Conservation (phyloP, 1,140 invertebrate genomes). For the Polyergus mexicanus region DNA sequence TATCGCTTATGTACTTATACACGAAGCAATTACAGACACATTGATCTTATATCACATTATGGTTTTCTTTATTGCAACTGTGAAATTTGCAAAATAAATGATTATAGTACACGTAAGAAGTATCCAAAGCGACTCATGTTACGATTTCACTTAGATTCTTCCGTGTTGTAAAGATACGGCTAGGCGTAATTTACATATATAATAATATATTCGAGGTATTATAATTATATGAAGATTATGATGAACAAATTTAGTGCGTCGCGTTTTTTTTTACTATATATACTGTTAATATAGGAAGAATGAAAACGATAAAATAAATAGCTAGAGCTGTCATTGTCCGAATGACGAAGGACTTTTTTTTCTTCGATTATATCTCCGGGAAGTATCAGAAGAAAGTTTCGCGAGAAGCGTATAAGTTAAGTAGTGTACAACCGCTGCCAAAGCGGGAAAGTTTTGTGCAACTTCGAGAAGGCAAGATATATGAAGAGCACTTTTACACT, state of each 20-base stretch:
- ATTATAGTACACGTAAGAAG: conserved; percentile 45
- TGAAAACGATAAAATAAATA: conserved; percentile 12
- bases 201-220: neutral
- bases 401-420: conserved; percentile 41
- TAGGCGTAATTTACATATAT: neutral
- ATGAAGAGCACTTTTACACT: conserved; percentile 61
- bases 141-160: conserved; percentile 40
- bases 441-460: conserved; percentile 62
- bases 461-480: conserved; percentile 51
- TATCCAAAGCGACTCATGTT: conserved; percentile 24
- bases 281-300: neutral
- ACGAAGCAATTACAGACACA: conserved; percentile 12
- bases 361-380: conserved; percentile 22
- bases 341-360: conserved; percentile 39
- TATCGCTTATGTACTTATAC: conserved; percentile 16
- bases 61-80: conserved; percentile 40
- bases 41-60: conserved; percentile 55
- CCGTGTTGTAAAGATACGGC: conserved; percentile 29
- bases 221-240: conserved; percentile 11
- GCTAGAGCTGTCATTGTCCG: neutral
- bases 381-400: conserved; percentile 58
- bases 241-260: neutral
- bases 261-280: neutral
- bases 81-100: conserved; percentile 58
- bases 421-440: conserved; percentile 20